Percentiles rank a stretch among this genome's conserved stretches.
These are phyloP conservation scores for Cepaea nemoralis DNA, from an alignment of 1,140 invertebrate genomes.

Conservation along the genomic window DNA sequence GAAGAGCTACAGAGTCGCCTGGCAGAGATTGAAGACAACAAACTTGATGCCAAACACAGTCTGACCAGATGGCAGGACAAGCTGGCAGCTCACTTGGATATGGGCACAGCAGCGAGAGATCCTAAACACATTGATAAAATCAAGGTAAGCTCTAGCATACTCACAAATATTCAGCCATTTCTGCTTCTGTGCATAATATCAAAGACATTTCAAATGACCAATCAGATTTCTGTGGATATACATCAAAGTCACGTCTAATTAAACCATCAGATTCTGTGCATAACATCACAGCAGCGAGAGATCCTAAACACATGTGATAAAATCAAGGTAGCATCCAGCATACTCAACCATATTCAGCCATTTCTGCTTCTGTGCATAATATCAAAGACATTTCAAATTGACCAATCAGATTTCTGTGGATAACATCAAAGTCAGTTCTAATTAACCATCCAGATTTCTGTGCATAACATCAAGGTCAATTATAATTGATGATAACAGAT, in stretches of 20 bases:
- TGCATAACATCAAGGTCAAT: conserved; percentile 83
- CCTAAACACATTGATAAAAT: conserved; percentile 86
- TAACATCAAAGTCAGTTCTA: too few relatives aligned
- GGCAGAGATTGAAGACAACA: conserved; percentile 84
- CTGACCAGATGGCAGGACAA: conserved; percentile 90
- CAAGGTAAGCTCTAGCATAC: conserved; percentile 73
- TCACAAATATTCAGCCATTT: too few relatives aligned
- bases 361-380: too few relatives aligned
- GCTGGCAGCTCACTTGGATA: conserved; percentile 83
- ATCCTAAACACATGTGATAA: conserved; percentile 86
- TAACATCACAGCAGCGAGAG: conserved; percentile 82
- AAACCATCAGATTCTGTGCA: conserved; percentile 85
- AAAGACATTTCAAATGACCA: too few relatives aligned
- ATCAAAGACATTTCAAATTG: too few relatives aligned
- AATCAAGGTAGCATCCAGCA: conserved; percentile 77
- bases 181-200: too few relatives aligned
- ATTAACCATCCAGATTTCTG: conserved; percentile 84
- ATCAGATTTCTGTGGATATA: too few relatives aligned
- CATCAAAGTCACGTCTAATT: too few relatives aligned
- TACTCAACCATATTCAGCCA: too few relatives aligned
- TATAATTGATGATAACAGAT: too few relatives aligned
- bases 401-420: too few relatives aligned
- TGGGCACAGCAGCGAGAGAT: conserved; percentile 84
- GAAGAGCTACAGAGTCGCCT: conserved; percentile 88
- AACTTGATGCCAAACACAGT: conserved; percentile 72